phyloP scores from a whole-genome alignment of 2,113 vertebrate genomes.

The Passer montanus region DNA sequence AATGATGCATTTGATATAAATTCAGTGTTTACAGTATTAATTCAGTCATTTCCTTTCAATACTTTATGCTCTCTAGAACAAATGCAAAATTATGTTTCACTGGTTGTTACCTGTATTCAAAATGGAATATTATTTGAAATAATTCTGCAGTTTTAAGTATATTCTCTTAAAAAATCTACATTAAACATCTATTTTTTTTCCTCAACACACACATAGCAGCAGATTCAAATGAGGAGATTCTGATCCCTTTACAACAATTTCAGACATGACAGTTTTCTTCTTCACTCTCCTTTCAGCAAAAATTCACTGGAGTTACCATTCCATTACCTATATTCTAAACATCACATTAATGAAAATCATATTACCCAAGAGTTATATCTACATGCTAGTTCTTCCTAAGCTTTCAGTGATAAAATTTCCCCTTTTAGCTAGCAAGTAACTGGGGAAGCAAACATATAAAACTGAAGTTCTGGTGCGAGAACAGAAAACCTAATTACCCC shows the following conservation, averaged over 20 bases:
- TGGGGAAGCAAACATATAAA: background rate
- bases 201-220: background rate
- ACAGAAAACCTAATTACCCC: background rate
- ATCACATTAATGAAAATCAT: slow-evolving; percentile 9
- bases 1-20: slow-evolving; percentile 28
- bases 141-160: slow-evolving; percentile 27
- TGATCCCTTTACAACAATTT: slow-evolving; percentile 38
- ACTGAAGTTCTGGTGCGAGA: background rate
- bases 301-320: slow-evolving; percentile 20
- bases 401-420: background rate
- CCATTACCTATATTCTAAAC: slow-evolving; percentile 25
- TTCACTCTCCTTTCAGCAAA: background rate
- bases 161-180: slow-evolving; percentile 22
- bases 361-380: background rate
- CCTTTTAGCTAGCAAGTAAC: background rate
- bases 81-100: slow-evolving; percentile 32
- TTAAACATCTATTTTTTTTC: background rate
- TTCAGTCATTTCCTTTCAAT: slow-evolving; percentile 1
- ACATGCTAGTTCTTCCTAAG: background rate
- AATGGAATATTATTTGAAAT: slow-evolving; percentile 29
- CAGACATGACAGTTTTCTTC: slow-evolving; percentile 14
- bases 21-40: background rate
- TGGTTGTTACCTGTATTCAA: slow-evolving; percentile 38
- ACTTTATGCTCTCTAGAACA: background rate
- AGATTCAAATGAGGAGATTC: background rate